Conservation (phyloP, 2,797 vertebrate species). For the Pseudopleuronectes americanus region DNA sequence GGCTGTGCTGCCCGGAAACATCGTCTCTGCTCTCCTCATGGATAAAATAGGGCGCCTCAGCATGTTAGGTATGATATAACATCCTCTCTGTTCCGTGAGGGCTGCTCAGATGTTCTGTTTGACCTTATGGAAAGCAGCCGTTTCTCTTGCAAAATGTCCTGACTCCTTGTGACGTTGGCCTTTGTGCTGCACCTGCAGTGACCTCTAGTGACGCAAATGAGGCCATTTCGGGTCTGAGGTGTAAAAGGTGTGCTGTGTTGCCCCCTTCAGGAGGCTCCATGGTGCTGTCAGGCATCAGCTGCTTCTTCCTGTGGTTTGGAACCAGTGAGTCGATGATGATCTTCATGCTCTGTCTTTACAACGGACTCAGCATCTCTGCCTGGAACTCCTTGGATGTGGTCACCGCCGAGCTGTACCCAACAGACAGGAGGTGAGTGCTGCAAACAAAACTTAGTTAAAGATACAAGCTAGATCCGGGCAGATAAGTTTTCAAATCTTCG, state of each 20-base stretch:
- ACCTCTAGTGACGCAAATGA: conserved; percentile 7
- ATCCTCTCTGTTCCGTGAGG: no score
- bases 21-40: conserved; percentile 97
- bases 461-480: no score
- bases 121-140: background rate
- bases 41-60: conserved; percentile 96
- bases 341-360: conserved; percentile 98
- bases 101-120: no score
- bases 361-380: conserved; percentile 96
- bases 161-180: background rate
- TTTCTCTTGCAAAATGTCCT: conserved; percentile 9
- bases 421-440: conserved; percentile 89
- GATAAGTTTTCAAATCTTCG: no score
- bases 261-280: conserved; percentile 91
- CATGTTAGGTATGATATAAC: conserved; percentile 89
- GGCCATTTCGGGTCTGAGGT: background rate
- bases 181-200: conserved; percentile 6
- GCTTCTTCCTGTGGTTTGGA: conserved; percentile 98
- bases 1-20: conserved; percentile 96
- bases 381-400: conserved; percentile 98
- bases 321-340: conserved; percentile 99
- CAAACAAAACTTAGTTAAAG: no score
- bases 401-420: conserved; percentile 94
- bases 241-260: background rate
- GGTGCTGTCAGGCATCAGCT: conserved; percentile 98